These are phyloP conservation scores for Fissipunctia ypsillon DNA, from an alignment of 2,888 invertebrate genomes.

Conservation along the genomic window DNA sequence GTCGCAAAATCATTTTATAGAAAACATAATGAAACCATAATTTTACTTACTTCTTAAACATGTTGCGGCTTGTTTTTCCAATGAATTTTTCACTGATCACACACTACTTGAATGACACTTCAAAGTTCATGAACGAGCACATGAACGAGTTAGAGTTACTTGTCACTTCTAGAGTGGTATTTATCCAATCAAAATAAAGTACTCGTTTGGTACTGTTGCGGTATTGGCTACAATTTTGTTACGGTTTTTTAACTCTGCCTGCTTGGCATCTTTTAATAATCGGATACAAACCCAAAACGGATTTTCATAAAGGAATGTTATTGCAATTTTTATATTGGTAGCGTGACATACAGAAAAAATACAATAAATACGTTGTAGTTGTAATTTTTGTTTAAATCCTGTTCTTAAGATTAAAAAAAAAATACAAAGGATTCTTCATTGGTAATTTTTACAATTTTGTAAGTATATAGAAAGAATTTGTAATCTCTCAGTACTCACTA, in stretches of 20 bases:
- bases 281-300: conserved; percentile 30
- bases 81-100: conserved; percentile 19
- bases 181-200: conserved; percentile 50
- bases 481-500: no score
- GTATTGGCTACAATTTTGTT: conserved; percentile 46
- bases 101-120: conserved; percentile 42
- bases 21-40: not conserved
- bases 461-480: no score
- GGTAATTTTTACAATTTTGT: no score
- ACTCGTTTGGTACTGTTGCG: not conserved
- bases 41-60: conserved; percentile 89
- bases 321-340: not conserved
- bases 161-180: conserved; percentile 30
- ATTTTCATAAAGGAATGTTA: not conserved
- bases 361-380: not conserved
- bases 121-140: conserved; percentile 34
- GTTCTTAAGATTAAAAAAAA: no score
- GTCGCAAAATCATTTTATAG: not conserved
- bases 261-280: not conserved
- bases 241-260: conserved; percentile 4
- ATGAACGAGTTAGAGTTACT: conserved; percentile 51
- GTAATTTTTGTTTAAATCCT: no score
- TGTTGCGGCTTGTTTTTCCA: conserved; percentile 67
- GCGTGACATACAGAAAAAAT: no score
- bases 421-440: no score